phyloP scores from a whole-genome alignment of 2,888 invertebrate genomes.

The Gnatocerus cornutus region DNA sequence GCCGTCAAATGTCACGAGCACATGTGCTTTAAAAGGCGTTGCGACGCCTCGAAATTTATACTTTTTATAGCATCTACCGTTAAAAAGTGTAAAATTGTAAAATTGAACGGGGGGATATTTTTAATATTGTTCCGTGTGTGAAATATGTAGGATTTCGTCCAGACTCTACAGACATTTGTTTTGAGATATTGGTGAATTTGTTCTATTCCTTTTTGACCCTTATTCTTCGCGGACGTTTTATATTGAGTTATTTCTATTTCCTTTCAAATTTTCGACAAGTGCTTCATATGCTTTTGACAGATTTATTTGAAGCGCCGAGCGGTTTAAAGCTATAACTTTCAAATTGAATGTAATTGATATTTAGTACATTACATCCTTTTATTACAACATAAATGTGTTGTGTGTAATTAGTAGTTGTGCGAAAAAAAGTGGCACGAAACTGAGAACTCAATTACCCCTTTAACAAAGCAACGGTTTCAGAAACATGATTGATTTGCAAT shows the following conservation, averaged over 20 bases:
- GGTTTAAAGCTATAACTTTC: background rate
- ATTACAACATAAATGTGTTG: background rate
- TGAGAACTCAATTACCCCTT: slow-evolving; percentile 68
- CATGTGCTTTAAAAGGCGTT: slow-evolving; percentile 53
- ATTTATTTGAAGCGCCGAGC: background rate
- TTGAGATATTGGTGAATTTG: slow-evolving; percentile 61
- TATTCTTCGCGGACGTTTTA: slow-evolving; percentile 33
- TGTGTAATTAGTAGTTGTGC: background rate
- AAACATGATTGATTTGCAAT: slow-evolving; percentile 62
- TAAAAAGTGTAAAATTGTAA: slow-evolving; percentile 67
- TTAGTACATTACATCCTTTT: background rate
- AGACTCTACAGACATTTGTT: slow-evolving; percentile 58
- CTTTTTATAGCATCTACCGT: slow-evolving; percentile 61
- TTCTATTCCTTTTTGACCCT: slow-evolving; percentile 53
- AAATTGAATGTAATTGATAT: background rate
- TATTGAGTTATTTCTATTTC: slow-evolving; percentile 25
- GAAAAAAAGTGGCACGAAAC: slow-evolving; percentile 63
- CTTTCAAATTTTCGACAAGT: slow-evolving; percentile 24
- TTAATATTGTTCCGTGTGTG: slow-evolving; percentile 62
- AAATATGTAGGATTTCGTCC: slow-evolving; percentile 57
- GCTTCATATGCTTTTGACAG: slow-evolving; percentile 11
- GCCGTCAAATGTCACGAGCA: slow-evolving; percentile 60
- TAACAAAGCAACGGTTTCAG: slow-evolving; percentile 60
- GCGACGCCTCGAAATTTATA: slow-evolving; percentile 63
- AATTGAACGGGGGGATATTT: slow-evolving; percentile 61